phyloP scores from a whole-genome alignment of 2,113 vertebrate species.

The Camarhynchus parvulus region DNA sequence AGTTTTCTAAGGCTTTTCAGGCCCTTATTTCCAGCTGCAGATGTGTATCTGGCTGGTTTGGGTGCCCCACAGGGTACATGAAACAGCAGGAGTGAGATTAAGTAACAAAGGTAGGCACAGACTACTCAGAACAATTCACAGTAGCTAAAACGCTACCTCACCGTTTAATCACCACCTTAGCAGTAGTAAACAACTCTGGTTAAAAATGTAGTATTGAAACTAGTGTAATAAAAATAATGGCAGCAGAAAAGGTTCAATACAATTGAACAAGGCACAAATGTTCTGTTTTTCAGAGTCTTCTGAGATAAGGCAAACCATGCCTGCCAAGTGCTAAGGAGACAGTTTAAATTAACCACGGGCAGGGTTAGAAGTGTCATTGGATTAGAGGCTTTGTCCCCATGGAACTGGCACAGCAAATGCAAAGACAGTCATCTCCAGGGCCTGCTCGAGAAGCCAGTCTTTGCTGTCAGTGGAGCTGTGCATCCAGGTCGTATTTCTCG shows the following conservation, averaged over 20 bases:
- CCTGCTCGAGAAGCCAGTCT: slow-evolving; percentile 16
- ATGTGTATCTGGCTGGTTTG: background rate
- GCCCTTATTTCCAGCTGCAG: background rate
- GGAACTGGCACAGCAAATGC: slow-evolving; percentile 34
- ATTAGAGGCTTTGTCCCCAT: slow-evolving; percentile 52
- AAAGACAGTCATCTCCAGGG: slow-evolving; percentile 15
- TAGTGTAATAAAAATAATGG: slow-evolving; percentile 86
- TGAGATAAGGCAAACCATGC: slow-evolving; percentile 44
- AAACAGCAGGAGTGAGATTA: slow-evolving; percentile 23
- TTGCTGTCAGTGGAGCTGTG: slow-evolving; percentile 90
- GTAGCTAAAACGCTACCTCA: slow-evolving; percentile 98
- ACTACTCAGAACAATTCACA: slow-evolving; percentile 76
- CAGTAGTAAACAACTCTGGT: slow-evolving; percentile 86
- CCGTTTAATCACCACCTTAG: slow-evolving; percentile 88
- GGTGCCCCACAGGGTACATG: background rate
- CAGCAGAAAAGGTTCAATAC: slow-evolving; percentile 83
- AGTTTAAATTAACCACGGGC: slow-evolving; percentile 67
- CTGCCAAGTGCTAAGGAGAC: slow-evolving; percentile 50
- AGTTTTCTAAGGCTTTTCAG: background rate
- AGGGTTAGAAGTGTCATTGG: slow-evolving; percentile 66
- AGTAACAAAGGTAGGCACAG: slow-evolving; percentile 43
- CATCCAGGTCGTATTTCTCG: slow-evolving; percentile 97
- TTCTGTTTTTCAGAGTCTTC: slow-evolving; percentile 74
- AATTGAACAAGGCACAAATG: slow-evolving; percentile 88
- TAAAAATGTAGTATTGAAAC: slow-evolving; percentile 83